Evolutionary conservation across 2,888 invertebrate genomes (phyloP).

Genomic region (Volucella zonaria): DNA sequence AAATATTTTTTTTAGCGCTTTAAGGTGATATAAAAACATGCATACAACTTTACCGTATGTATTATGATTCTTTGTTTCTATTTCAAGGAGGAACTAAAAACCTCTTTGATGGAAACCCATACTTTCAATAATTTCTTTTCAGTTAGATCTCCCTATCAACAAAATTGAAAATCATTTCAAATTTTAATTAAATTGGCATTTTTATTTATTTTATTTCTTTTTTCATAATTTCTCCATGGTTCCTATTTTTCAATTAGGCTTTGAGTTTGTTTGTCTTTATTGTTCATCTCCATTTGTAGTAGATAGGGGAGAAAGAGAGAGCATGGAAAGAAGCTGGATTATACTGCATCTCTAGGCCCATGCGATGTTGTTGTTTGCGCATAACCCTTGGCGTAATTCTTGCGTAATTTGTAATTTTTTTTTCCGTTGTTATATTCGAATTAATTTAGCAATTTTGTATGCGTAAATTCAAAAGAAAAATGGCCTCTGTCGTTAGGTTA

Average conservation of each 20-base stretch:
- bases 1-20: conserved; percentile 34
- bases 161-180: conserved; percentile 34
- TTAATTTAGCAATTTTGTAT: conserved; percentile 52
- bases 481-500: conserved; percentile 68
- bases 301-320: conserved; percentile 11
- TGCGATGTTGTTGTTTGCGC: conserved; percentile 54
- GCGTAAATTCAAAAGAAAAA: conserved; percentile 44
- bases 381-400: conserved; percentile 67
- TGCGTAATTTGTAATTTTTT: conserved; percentile 66
- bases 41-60: conserved; percentile 8
- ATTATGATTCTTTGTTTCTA: conserved; percentile 16
- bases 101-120: conserved; percentile 12
- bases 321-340: conserved; percentile 12
- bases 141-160: conserved; percentile 54
- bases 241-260: conserved; percentile 45
- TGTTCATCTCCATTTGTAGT: conserved; percentile 7
- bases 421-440: conserved; percentile 38
- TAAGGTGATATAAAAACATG: conserved; percentile 8
- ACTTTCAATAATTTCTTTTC: conserved; percentile 57
- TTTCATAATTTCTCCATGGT: conserved; percentile 65
- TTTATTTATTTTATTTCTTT: conserved; percentile 33
- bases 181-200: conserved; percentile 44
- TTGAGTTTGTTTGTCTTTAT: conserved; percentile 50
- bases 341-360: conserved; percentile 31
- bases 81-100: background rate